Evolutionary conservation across 2,113 vertebrate species (phyloP).

Genomic region (Orientallactaga bullata): DNA sequence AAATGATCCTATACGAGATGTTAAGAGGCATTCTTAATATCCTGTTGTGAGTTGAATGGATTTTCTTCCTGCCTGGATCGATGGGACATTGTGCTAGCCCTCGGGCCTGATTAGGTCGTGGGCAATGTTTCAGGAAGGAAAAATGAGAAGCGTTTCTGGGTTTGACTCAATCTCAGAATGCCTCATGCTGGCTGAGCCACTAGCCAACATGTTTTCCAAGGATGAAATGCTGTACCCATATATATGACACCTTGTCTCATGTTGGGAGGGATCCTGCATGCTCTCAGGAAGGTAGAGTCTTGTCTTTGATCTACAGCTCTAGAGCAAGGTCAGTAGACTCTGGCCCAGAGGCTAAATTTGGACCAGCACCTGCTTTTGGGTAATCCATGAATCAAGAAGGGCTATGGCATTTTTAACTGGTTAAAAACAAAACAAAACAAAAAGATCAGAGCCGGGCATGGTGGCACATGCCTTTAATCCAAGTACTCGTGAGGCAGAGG

Average conservation of each 20-base stretch:
- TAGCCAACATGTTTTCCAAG: neutral
- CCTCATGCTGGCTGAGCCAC: neutral
- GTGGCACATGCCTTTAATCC: no score
- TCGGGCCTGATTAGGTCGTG: no score
- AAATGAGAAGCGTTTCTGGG: no score
- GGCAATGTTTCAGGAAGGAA: neutral
- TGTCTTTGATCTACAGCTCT: neutral
- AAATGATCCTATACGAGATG: neutral
- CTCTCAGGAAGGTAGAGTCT: rapidly evolving
- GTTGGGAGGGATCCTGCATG: rapidly evolving
- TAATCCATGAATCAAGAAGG: neutral
- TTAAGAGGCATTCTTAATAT: neutral
- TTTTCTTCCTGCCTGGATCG: neutral
- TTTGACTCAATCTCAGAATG: neutral
- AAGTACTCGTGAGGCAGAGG: no score
- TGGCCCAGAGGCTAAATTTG: neutral
- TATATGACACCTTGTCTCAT: neutral
- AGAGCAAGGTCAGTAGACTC: neutral
- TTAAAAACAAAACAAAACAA: no score
- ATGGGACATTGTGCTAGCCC: neutral
- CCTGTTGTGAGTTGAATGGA: neutral
- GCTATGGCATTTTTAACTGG: neutral
- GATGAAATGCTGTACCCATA: neutral
- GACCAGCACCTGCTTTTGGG: neutral
- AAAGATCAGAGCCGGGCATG: no score